Conservation (phyloP, 1,140 invertebrate genomes). For the Medauroidea extradentata region DNA sequence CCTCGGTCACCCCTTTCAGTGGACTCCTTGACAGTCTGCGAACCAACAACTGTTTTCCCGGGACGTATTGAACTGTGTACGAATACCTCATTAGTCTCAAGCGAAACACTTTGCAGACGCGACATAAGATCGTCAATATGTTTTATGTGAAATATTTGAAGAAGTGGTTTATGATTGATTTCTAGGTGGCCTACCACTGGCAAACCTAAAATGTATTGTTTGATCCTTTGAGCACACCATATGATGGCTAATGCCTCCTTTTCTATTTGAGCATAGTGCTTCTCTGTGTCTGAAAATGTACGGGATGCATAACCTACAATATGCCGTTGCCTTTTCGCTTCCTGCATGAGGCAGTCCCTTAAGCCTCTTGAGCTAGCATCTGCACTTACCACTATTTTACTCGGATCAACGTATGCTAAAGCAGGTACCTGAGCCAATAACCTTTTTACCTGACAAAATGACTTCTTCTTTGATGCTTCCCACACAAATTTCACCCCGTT, state of each 20-base stretch:
- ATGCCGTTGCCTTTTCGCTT: constrained; percentile 20
- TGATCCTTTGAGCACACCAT: constrained; percentile 40
- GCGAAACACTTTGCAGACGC: constrained; percentile 40
- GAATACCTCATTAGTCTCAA: constrained; percentile 36
- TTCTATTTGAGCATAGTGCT: constrained; percentile 41
- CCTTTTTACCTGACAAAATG: constrained; percentile 29
- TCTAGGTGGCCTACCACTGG: constrained; percentile 28
- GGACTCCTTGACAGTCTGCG: constrained; percentile 26
- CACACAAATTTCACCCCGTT: constrained; percentile 26
- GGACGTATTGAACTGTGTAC: constrained; percentile 31
- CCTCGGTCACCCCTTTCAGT: constrained; percentile 24
- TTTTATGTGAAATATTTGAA: constrained; percentile 26
- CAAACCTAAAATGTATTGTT: constrained; percentile 28
- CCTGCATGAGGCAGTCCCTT: constrained; percentile 27
- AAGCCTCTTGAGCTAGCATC: constrained; percentile 16
- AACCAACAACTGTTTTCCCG: constrained; percentile 31
- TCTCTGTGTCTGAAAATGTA: constrained; percentile 23
- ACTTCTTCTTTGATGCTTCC: constrained; percentile 19
- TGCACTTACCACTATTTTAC: constrained; percentile 4
- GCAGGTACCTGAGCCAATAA: constrained; percentile 25
- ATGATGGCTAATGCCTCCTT: constrained; percentile 49
- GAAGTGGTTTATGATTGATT: constrained; percentile 36
- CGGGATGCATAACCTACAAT: constrained; percentile 37
- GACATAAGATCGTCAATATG: constrained; percentile 32
- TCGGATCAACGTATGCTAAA: constrained; percentile 27